Percentiles rank a stretch among this genome's conserved stretches.
phyloP scores from a whole-genome alignment of 2,113 vertebrate species.

The Lota lota region DNA sequence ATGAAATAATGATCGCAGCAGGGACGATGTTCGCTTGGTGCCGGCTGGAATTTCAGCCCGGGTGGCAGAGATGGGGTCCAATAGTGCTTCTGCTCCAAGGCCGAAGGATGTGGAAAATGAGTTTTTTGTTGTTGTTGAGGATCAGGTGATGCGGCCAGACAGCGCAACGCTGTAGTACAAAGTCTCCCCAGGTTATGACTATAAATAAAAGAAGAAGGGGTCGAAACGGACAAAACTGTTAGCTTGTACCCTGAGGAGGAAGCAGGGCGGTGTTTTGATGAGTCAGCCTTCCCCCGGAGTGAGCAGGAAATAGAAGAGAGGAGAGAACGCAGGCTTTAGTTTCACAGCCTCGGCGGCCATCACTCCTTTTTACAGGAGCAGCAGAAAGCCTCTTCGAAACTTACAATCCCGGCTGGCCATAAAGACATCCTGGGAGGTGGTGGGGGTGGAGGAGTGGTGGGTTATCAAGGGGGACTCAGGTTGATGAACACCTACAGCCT shows the following conservation, averaged over 20 bases:
- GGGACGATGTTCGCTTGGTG: constrained; percentile 14
- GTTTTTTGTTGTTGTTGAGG: background rate
- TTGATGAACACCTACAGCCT: too few relatives aligned
- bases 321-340: background rate
- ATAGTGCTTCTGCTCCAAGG: background rate
- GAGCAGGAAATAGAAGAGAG: constrained; percentile 26
- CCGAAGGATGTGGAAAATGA: constrained; percentile 12
- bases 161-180: constrained; percentile 28
- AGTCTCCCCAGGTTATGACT: constrained; percentile 40
- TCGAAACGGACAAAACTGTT: constrained; percentile 23
- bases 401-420: too few relatives aligned
- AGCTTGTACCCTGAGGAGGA: constrained; percentile 37
- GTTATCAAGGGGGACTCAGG: too few relatives aligned
- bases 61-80: constrained; percentile 23
- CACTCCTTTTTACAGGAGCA: too few relatives aligned
- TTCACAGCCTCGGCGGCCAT: constrained; percentile 1
- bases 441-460: too few relatives aligned
- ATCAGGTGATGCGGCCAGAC: constrained; percentile 31
- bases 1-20: constrained; percentile 11
- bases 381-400: constrained; percentile 4
- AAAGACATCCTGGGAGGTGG: too few relatives aligned
- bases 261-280: constrained; percentile 35
- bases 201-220: constrained; percentile 46
- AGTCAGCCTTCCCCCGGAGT: constrained; percentile 30
- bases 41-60: constrained; percentile 54